Conservation (phyloP, 2,888 invertebrate species). For the Autographa gamma region DNA sequence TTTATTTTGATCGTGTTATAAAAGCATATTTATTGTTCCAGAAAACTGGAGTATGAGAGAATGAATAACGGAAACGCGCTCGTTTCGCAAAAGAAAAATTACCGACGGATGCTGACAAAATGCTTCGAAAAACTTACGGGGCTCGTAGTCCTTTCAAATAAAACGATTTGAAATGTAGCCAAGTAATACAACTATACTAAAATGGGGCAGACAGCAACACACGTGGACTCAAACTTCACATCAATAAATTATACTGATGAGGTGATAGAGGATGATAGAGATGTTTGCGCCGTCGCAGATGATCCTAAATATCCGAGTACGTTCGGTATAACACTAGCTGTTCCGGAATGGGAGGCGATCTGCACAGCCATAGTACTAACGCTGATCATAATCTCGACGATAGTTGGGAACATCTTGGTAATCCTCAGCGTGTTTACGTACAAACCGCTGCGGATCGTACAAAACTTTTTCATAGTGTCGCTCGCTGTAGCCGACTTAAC, state of each 20-base stretch:
- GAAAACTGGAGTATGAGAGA: constrained; percentile 75
- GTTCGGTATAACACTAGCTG: constrained; percentile 92
- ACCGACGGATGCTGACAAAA: constrained; percentile 60
- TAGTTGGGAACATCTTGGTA: constrained; percentile 97
- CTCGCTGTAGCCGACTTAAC: constrained; percentile 97
- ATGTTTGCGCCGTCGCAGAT: constrained; percentile 79
- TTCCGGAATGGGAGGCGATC: constrained; percentile 95
- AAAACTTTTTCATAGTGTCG: constrained; percentile 98
- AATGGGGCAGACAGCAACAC: constrained; percentile 83
- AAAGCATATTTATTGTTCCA: constrained; percentile 74
- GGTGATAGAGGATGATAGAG: constrained; percentile 78
- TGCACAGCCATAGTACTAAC: constrained; percentile 94
- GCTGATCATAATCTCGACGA: constrained; percentile 95
- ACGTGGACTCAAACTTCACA: constrained; percentile 74
- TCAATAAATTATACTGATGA: constrained; percentile 76
- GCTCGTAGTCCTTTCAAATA: constrained; percentile 59
- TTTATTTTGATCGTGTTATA: constrained; percentile 56
- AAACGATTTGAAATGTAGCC: constrained; percentile 79
- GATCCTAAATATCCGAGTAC: constrained; percentile 90
- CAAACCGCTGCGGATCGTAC: constrained; percentile 96
- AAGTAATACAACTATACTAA: constrained; percentile 51
- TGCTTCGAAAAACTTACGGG: constrained; percentile 61
- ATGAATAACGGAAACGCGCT: constrained; percentile 68
- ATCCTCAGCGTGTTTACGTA: constrained; percentile 98
- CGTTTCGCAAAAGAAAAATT: constrained; percentile 65